A percentile compares a stretch with the other conserved stretches of the same genome.
Conservation (phyloP, 1,140 invertebrate species). For the Eulimnadia texana region DNA sequence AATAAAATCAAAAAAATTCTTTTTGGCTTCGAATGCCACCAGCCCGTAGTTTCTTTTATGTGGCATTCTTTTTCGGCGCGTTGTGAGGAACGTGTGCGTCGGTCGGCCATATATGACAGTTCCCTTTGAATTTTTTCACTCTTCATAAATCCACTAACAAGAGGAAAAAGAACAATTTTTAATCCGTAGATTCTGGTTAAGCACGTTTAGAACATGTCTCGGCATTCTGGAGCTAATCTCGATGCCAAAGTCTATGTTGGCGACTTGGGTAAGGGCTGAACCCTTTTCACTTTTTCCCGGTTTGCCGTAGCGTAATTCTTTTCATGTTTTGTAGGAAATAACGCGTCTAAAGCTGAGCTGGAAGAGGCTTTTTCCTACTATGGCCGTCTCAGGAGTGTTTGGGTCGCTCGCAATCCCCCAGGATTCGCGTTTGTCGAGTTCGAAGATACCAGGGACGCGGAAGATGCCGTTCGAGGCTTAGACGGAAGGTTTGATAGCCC, state of each 20-base stretch:
- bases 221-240: neutral
- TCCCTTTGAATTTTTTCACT: too few relatives aligned
- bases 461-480: slow-evolving; percentile 86
- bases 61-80: too few relatives aligned
- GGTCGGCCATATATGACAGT: too few relatives aligned
- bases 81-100: too few relatives aligned
- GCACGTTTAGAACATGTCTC: too few relatives aligned
- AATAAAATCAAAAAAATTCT: too few relatives aligned
- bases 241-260: slow-evolving; percentile 96
- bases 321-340: slow-evolving; percentile 30
- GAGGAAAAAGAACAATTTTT: too few relatives aligned
- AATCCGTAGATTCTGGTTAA: too few relatives aligned
- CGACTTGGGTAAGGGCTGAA: slow-evolving; percentile 67
- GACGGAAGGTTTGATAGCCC: slow-evolving; percentile 72
- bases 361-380: slow-evolving; percentile 91
- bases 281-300: neutral
- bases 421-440: slow-evolving; percentile 94
- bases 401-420: slow-evolving; percentile 83
- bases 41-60: too few relatives aligned
- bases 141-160: too few relatives aligned
- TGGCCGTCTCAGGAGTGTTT: slow-evolving; percentile 82
- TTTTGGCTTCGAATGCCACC: too few relatives aligned
- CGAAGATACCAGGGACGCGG: slow-evolving; percentile 73
- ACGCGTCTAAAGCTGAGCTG: slow-evolving; percentile 75
- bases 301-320: slow-evolving; percentile 7